Evolutionary conservation across 2,113 vertebrate genomes (phyloP).

Genomic region (Trematocara zebra): DNA sequence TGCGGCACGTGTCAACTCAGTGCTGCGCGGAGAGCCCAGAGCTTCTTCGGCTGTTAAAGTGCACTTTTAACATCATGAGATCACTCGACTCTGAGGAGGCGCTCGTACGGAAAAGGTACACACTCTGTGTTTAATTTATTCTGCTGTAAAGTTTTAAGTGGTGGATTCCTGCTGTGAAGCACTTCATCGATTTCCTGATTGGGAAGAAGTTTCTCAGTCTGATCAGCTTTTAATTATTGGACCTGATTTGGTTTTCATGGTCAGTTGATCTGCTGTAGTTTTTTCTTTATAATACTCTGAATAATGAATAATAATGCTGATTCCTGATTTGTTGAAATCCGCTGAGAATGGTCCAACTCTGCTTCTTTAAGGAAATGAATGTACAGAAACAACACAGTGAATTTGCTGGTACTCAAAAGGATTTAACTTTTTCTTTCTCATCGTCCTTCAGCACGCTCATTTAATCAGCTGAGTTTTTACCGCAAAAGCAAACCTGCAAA

Average conservation of each 20-base stretch:
- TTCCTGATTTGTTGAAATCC: not conserved
- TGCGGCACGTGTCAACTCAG: constrained; percentile 10
- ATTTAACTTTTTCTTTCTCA: constrained; percentile 29
- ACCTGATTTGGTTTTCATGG: not conserved
- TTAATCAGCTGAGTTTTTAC: constrained; percentile 52
- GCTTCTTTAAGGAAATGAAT: constrained; percentile 38
- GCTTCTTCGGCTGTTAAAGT: constrained; percentile 43
- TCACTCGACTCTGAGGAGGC: constrained; percentile 22
- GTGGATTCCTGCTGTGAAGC: not conserved
- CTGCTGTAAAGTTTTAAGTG: not conserved
- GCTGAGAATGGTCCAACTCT: not conserved
- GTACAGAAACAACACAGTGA: constrained; percentile 19
- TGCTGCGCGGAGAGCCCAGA: constrained; percentile 27
- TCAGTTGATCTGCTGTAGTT: not conserved
- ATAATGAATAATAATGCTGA: not conserved
- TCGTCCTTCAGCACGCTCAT: constrained; percentile 41
- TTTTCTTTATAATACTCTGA: not conserved
- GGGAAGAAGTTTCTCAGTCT: not conserved
- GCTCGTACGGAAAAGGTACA: not conserved
- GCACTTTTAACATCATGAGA: constrained; percentile 45
- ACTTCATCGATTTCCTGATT: not conserved
- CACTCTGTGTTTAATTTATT: not conserved
- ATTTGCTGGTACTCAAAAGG: constrained; percentile 17
- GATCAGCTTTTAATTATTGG: not conserved
- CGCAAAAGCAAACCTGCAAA: constrained; percentile 62